These are phyloP conservation scores for Xenopus laevis DNA, from an alignment of 2,113 vertebrate species.

Conservation along the genomic window DNA sequence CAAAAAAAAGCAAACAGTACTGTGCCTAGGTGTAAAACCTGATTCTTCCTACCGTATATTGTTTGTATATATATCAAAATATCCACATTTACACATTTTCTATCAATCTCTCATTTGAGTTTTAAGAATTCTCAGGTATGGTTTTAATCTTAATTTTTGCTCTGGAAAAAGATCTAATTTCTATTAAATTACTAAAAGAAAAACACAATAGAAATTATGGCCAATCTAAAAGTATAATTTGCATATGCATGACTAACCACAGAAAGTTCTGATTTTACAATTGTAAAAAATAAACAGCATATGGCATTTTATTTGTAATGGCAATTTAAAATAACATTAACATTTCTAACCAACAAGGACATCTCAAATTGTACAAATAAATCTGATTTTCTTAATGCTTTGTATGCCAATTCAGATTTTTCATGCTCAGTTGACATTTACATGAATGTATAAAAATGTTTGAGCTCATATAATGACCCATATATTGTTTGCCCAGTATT, in stretches of 20 bases:
- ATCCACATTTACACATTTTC: not conserved
- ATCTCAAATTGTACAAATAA: constrained; percentile 37
- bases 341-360: constrained; percentile 39
- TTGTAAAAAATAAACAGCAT: constrained; percentile 47
- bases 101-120: not conserved
- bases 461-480: not conserved
- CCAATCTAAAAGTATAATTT: constrained; percentile 40
- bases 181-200: constrained; percentile 22
- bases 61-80: too few relatives aligned
- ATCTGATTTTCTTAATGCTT: constrained; percentile 27
- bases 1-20: too few relatives aligned
- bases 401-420: constrained; percentile 14
- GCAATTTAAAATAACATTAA: constrained; percentile 45
- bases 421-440: not conserved
- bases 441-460: constrained; percentile 1
- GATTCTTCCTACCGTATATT: too few relatives aligned
- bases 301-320: constrained; percentile 45
- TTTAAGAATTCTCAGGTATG: not conserved
- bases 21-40: too few relatives aligned
- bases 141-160: not conserved
- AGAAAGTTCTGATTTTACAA: constrained; percentile 44
- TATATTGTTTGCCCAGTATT: not conserved
- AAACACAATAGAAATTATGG: constrained; percentile 22
- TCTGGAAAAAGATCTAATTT: constrained; percentile 18
- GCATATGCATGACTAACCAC: constrained; percentile 44